Conservation (phyloP, 1,140 invertebrate genomes). For the Liolophura sinensis region DNA sequence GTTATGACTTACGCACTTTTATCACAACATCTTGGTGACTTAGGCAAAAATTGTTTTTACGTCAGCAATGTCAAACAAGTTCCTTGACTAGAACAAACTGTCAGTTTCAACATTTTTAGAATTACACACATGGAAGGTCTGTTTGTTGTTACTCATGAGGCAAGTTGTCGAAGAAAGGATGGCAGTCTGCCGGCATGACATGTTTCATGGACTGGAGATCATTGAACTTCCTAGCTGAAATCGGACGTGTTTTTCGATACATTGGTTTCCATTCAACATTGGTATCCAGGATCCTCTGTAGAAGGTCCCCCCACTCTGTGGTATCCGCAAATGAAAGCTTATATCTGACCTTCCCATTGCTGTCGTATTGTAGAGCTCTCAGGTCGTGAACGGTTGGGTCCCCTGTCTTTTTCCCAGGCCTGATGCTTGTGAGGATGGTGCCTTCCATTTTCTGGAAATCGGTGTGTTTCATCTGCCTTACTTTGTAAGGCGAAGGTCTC, state of each 20-base stretch:
- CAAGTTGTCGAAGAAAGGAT: slow-evolving; percentile 9
- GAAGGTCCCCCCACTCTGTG: neutral
- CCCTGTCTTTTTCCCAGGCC: slow-evolving; percentile 5
- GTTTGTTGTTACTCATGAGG: too few relatives aligned
- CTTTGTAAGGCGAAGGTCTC: slow-evolving; percentile 1
- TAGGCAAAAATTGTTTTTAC: too few relatives aligned
- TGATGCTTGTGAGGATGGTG: too few relatives aligned
- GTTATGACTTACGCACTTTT: too few relatives aligned
- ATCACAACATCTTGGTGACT: too few relatives aligned
- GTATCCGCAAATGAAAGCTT: slow-evolving; percentile 1
- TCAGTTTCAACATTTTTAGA: too few relatives aligned
- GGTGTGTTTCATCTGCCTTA: slow-evolving; percentile 4
- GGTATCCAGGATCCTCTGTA: neutral
- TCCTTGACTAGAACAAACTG: too few relatives aligned
- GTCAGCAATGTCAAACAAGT: too few relatives aligned
- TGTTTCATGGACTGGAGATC: slow-evolving; percentile 11
- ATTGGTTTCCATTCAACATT: neutral
- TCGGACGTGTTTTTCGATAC: neutral
- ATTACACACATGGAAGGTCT: too few relatives aligned
- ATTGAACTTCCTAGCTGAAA: slow-evolving; percentile 3
- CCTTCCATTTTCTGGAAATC: slow-evolving; percentile 4
- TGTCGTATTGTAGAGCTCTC: slow-evolving; percentile 7
- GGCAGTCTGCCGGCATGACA: slow-evolving; percentile 9
- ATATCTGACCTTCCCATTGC: slow-evolving; percentile 9
- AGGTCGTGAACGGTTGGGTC: slow-evolving; percentile 5